A percentile compares a stretch with the other conserved stretches of the same genome.
phyloP scores from a whole-genome alignment of 2,113 vertebrate species.

The Gymnobelideus leadbeateri region DNA sequence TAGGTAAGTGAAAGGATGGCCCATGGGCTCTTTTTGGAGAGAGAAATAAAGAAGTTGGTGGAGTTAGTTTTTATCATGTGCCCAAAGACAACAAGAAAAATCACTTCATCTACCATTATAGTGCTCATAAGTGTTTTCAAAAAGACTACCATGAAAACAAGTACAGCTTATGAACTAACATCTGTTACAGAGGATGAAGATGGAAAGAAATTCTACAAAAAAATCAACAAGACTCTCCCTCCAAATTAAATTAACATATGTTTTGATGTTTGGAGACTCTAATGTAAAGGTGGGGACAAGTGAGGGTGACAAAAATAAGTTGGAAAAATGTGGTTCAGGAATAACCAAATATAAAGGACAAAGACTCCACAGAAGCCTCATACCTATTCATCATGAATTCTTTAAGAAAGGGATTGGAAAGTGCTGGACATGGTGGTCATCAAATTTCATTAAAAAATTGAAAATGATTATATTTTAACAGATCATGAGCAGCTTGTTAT shows the following conservation, averaged over 20 bases:
- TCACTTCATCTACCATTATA: background rate
- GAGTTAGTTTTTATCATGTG: background rate
- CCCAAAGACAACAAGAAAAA: background rate
- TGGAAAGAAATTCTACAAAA: background rate
- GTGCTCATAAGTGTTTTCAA: background rate
- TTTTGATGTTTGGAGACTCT: background rate
- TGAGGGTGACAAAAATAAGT: background rate
- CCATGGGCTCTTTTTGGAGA: background rate
- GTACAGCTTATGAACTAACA: background rate
- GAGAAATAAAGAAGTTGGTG: background rate
- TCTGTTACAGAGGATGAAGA: background rate
- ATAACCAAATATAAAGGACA: background rate
- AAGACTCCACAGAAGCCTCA: background rate
- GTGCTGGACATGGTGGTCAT: background rate
- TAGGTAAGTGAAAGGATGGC: background rate
- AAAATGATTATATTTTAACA: background rate
- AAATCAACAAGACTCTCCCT: background rate
- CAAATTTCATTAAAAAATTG: background rate
- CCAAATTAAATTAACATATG: constrained; percentile 1
- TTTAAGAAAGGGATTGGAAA: background rate
- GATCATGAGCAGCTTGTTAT: background rate
- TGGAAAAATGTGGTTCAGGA: background rate
- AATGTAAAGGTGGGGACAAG: background rate
- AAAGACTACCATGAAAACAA: background rate
- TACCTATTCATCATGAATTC: background rate